Conservation (phyloP, 2,113 vertebrate genomes). For the Sturnira hondurensis region DNA sequence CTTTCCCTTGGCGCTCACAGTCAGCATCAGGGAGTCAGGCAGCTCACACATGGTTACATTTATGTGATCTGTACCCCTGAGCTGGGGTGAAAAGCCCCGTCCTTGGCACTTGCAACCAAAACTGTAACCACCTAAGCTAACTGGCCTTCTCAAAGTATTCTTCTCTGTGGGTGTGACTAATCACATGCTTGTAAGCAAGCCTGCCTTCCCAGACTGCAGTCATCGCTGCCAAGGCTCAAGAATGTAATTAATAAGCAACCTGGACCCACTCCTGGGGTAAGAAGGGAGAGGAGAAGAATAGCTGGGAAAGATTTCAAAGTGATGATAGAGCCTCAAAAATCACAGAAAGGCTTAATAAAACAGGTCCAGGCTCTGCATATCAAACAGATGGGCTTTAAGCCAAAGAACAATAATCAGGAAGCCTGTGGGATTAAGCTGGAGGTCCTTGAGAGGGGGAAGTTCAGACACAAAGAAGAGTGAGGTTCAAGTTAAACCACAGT, state of each 20-base stretch:
- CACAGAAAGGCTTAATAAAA: not conserved
- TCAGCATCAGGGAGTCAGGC: not conserved
- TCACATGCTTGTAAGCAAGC: not conserved
- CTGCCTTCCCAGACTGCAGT: not conserved
- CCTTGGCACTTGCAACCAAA: not conserved
- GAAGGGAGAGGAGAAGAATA: not conserved
- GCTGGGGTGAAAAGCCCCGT: not conserved
- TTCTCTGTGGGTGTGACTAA: not conserved
- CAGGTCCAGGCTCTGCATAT: not conserved
- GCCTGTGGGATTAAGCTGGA: not conserved
- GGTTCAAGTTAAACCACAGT: not conserved
- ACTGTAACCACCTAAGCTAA: not conserved
- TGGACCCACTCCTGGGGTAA: not conserved
- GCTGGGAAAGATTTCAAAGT: constrained; percentile 50
- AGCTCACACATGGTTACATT: not conserved
- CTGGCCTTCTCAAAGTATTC: not conserved
- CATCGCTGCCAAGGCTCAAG: constrained; percentile 3
- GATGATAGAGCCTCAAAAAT: constrained; percentile 38
- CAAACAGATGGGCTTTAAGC: not conserved
- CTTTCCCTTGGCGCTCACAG: not conserved
- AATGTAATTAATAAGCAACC: constrained; percentile 42
- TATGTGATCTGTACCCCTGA: not conserved
- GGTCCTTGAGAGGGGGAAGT: not conserved
- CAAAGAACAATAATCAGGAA: not conserved
- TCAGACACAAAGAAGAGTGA: not conserved